Conservation (phyloP, 2,888 invertebrate species). For the Yponomeuta plumbellus region DNA sequence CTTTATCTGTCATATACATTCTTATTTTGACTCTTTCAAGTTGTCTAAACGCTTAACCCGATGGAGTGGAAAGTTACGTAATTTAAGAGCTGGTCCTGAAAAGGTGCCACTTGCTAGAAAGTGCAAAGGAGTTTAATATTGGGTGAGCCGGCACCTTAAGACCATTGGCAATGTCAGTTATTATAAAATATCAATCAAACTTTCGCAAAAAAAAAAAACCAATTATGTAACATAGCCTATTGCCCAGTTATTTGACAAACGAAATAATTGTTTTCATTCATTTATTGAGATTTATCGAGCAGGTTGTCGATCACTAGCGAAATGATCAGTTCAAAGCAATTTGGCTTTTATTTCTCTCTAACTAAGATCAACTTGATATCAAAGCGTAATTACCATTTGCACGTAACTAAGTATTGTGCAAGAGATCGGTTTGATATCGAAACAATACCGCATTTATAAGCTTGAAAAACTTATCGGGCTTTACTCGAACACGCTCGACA, state of each 20-base stretch:
- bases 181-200: not conserved
- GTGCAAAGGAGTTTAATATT: too few species aligned
- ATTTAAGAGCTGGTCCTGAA: too few species aligned
- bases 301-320: not conserved
- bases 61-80: too few species aligned
- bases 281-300: conserved; percentile 4
- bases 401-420: conserved; percentile 63
- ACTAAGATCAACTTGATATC: not conserved
- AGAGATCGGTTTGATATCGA: conserved; percentile 43
- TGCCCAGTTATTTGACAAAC: not conserved
- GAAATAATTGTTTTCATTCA: conserved; percentile 8
- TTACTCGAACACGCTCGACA: not conserved
- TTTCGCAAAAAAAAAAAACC: not conserved
- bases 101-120: too few species aligned
- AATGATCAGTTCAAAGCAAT: not conserved
- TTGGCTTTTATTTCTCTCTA: not conserved
- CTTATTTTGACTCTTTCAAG: too few species aligned
- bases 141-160: too few species aligned
- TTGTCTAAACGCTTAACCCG: too few species aligned
- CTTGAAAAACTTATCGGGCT: conserved; percentile 5
- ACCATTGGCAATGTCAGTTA: too few species aligned
- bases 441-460: conserved; percentile 29
- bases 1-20: too few species aligned
- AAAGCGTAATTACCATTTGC: conserved; percentile 56
- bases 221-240: conserved; percentile 1